Conservation (phyloP, 2,113 vertebrate species). For the Delphinus delphis region DNA sequence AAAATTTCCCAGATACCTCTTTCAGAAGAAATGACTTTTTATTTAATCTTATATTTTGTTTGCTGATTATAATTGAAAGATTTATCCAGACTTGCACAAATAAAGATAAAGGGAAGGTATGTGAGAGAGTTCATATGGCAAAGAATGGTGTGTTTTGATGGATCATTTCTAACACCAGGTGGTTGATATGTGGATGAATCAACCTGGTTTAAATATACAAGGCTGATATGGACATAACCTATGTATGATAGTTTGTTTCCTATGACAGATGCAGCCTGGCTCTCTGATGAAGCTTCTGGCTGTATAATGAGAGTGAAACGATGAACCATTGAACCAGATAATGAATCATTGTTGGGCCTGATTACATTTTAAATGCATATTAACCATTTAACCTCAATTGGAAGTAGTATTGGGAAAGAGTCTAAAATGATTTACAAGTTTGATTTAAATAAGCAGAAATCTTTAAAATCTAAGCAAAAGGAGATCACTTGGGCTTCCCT, state of each 20-base stretch:
- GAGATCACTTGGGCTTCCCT: neutral
- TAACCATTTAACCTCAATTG: conserved; percentile 66
- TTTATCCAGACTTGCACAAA: neutral
- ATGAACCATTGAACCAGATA: conserved; percentile 60
- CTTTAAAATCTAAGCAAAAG: neutral
- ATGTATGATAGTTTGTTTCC: neutral
- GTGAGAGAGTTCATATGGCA: neutral
- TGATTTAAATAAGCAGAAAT: conserved; percentile 52
- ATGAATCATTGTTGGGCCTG: conserved; percentile 66
- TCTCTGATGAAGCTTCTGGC: neutral
- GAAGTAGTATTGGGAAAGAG: conserved; percentile 42
- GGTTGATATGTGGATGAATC: neutral
- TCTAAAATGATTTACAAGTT: conserved; percentile 52
- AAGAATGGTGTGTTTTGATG: neutral
- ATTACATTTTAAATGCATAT: conserved; percentile 73
- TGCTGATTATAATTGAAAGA: neutral
- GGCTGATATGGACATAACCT: neutral
- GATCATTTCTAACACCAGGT: neutral
- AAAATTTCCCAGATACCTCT: neutral
- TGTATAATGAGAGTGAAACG: conserved; percentile 33
- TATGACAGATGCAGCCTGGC: neutral
- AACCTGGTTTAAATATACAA: neutral
- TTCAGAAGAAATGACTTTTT: neutral
- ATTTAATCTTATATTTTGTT: neutral
- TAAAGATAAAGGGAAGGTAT: neutral